phyloP scores from a whole-genome alignment of 2,888 invertebrate genomes.

The Odontocolon sp. region DNA sequence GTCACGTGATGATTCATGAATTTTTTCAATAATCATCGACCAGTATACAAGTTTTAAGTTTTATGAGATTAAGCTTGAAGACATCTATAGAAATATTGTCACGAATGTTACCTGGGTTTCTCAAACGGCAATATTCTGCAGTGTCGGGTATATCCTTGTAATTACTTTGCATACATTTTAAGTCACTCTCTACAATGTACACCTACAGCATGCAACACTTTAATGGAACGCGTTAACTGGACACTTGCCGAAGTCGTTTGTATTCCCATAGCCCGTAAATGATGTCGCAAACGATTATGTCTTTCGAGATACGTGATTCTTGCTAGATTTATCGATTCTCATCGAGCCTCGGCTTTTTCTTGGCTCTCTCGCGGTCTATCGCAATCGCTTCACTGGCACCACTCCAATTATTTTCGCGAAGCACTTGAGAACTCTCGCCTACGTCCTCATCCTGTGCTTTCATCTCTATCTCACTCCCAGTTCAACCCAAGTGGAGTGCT shows the following conservation, averaged over 20 bases:
- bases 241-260: slow-evolving; percentile 9
- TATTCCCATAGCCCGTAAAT: neutral
- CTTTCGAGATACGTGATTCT: slow-evolving; percentile 19
- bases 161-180: no score
- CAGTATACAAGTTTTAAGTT: neutral
- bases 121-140: no score
- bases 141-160: no score
- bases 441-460: slow-evolving; percentile 6
- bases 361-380: slow-evolving; percentile 13
- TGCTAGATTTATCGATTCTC: slow-evolving; percentile 29
- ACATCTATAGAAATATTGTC: no score
- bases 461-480: slow-evolving; percentile 15
- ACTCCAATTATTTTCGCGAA: slow-evolving; percentile 63
- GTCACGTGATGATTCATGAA: no score
- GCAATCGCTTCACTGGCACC: slow-evolving; percentile 57
- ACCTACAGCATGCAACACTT: neutral
- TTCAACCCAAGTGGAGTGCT: slow-evolving; percentile 3
- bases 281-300: slow-evolving; percentile 28
- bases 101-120: no score
- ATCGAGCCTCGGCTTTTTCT: slow-evolving; percentile 12
- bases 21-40: no score
- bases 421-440: slow-evolving; percentile 35
- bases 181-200: no score
- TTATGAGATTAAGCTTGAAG: no score
- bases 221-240: neutral